phyloP scores from a whole-genome alignment of 2,797 vertebrate genomes.

The Lates japonicus region DNA sequence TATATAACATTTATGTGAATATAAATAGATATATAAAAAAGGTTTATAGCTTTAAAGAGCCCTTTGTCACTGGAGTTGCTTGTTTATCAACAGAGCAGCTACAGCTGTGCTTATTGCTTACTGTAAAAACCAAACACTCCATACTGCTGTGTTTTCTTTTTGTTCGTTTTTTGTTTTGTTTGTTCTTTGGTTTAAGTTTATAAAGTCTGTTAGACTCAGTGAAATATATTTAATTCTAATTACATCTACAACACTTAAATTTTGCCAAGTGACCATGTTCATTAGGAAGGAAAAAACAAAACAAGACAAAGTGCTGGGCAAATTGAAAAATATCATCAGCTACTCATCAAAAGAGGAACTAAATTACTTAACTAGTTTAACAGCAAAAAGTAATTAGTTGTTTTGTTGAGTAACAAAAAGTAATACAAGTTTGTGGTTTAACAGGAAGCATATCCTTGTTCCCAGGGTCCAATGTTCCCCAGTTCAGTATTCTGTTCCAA shows the following conservation, averaged over 20 bases:
- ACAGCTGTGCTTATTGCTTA: conserved; percentile 11
- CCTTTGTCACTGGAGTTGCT: conserved; percentile 36
- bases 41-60: conserved; percentile 45
- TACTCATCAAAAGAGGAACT: not conserved
- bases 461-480: no score
- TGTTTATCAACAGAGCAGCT: conserved; percentile 43
- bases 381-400: not conserved
- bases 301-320: no score
- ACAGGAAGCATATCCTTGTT: no score
- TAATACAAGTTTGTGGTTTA: not conserved
- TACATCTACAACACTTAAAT: not conserved
- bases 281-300: not conserved
- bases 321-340: no score
- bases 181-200: not conserved
- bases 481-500: no score
- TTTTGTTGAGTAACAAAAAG: not conserved
- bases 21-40: conserved; percentile 60
- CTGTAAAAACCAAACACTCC: conserved; percentile 19
- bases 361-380: not conserved
- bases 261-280: not conserved
- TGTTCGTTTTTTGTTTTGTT: not conserved
- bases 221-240: not conserved
- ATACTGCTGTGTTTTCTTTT: not conserved
- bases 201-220: not conserved
- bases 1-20: conserved; percentile 68